Evolutionary conservation across 2,113 vertebrate genomes (phyloP).

Genomic region (Osmerus mordax): DNA sequence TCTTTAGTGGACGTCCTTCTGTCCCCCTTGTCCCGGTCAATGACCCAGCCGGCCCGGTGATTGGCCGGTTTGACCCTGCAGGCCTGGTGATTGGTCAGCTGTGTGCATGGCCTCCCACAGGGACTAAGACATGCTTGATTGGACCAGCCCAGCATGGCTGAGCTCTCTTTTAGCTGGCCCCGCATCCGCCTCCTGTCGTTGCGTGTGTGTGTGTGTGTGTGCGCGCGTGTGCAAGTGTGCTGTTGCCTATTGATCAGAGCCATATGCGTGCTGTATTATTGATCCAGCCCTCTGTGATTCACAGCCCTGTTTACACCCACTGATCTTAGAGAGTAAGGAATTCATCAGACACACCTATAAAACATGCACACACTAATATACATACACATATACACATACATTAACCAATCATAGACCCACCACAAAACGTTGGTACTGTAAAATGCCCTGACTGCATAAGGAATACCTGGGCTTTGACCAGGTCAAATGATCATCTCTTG

Average conservation of each 20-base stretch:
- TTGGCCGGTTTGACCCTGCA: background rate
- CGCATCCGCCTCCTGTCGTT: constrained; percentile 52
- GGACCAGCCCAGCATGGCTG: constrained; percentile 52
- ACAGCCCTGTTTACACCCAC: constrained; percentile 1
- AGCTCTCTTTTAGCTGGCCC: constrained; percentile 49
- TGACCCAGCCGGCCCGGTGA: background rate
- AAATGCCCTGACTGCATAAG: background rate
- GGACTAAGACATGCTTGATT: constrained; percentile 58
- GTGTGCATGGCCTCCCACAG: constrained; percentile 57
- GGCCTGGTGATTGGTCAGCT: constrained; percentile 59
- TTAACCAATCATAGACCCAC: constrained; percentile 6
- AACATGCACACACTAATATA: constrained; percentile 15
- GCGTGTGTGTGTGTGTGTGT: constrained; percentile 7
- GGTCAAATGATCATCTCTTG: constrained; percentile 1
- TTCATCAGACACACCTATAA: background rate
- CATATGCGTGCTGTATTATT: constrained; percentile 56
- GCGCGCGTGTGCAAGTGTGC: background rate
- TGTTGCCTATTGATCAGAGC: constrained; percentile 43
- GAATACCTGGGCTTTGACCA: background rate
- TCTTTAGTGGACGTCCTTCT: background rate
- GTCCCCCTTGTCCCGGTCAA: background rate
- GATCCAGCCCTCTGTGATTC: constrained; percentile 54
- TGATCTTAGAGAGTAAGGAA: constrained; percentile 21
- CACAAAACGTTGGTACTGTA: constrained; percentile 9
- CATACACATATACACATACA: background rate